Evolutionary conservation across 2,113 vertebrate genomes (phyloP), one percentile per base, ranked within the genome.

Genomic region (Columba janthina): DNA sequence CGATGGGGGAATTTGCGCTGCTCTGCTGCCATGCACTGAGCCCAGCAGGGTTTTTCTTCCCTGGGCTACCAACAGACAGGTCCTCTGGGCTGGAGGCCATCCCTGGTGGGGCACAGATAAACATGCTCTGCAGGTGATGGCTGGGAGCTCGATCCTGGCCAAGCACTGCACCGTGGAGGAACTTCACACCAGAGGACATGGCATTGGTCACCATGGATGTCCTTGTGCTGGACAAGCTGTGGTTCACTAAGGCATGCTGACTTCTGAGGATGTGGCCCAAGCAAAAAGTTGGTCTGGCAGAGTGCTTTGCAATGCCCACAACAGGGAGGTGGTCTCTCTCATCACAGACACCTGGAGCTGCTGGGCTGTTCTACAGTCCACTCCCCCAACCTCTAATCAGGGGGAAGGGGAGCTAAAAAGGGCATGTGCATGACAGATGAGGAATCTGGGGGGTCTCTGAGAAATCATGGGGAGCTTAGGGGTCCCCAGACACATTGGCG

Each of bases 401-500:
- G 28, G 15, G 25, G 5, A 21, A 1, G 48, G 57, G 22, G 29
- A 54, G 16, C 12, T 28, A 58, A 38, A 58, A 20, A 4, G 13
- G 20, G 6, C 26, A 17, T 4, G 34, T 42, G 10, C 34, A 14
- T 25, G 26, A 50, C 38, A 65, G 20, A 58, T 1, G 4, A 62
- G 16, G 51, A 16, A 24, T 8, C 20, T n/a, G 26, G 10, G 10
- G 12, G 6, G 9, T 53, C 12, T 71, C 46, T 83, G 14, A 9
- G 31, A 61, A 73, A 3, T 4, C 5, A 11, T 0, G 1, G 28
- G 48, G 12, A 57, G 26, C 7, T 0, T 16, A 19, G 24, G 34
- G 20, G 4, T 42, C 15, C 24, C 12, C 58, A 19, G 10, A 50
- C 25, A 12, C 25, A 16, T n/a, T 0, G 2, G 9, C 9, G 56